Percentiles rank a stretch among this genome's conserved stretches.
Evolutionary conservation across 1,140 invertebrate genomes (phyloP).

Genomic region (Rhopalosiphum padi): DNA sequence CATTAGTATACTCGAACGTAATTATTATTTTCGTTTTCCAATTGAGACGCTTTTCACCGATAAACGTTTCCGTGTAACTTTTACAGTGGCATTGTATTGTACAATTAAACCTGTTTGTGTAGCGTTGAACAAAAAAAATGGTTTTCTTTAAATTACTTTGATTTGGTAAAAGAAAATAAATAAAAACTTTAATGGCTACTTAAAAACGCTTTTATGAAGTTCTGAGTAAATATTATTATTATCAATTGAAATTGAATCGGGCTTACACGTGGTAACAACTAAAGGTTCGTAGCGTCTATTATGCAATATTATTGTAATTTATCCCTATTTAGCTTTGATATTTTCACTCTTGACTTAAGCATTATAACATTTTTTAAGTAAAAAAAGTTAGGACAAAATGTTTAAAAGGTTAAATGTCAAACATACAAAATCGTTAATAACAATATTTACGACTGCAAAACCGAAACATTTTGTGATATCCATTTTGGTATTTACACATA

Average conservation of each 20-base stretch:
- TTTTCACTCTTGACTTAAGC: neutral
- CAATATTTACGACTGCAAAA: neutral
- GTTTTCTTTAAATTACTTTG: slow-evolving; percentile 11
- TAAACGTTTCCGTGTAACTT: slow-evolving; percentile 18
- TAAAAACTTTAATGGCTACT: neutral
- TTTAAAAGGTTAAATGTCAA: slow-evolving; percentile 8
- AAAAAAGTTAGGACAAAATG: neutral
- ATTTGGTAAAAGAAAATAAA: neutral
- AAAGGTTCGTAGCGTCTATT: neutral
- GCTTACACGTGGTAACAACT: neutral
- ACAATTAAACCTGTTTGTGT: neutral
- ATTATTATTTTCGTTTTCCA: slow-evolving; percentile 7
- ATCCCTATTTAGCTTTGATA: slow-evolving; percentile 19
- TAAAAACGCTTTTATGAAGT: neutral
- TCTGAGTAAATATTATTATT: neutral
- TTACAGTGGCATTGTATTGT: neutral
- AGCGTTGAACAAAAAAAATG: neutral
- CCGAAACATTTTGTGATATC: neutral
- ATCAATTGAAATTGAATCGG: neutral
- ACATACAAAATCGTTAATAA: neutral
- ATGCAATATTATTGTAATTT: neutral
- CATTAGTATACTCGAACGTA: neutral
- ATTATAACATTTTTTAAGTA: neutral
- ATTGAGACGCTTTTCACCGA: neutral
- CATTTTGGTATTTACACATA: neutral